A percentile compares a stretch with the other conserved stretches of the same genome.
These are phyloP conservation scores for Nasonovia ribisnigri DNA, from an alignment of 2,888 invertebrate genomes.

Conservation along the genomic window DNA sequence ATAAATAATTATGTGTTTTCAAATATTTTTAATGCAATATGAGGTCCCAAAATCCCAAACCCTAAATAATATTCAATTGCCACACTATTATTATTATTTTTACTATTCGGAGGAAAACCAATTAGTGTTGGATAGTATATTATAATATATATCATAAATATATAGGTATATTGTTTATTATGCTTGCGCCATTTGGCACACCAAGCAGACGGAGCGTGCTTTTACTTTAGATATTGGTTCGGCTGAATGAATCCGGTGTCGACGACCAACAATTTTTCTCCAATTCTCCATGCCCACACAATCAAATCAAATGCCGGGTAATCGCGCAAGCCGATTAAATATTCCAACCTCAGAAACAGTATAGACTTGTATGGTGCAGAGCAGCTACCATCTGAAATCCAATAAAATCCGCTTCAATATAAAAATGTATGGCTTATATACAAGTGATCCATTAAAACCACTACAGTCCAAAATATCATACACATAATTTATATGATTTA, in stretches of 20 bases:
- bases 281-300: constrained; percentile 57
- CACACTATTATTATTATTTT: background rate
- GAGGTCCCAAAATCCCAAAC: background rate
- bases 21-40: background rate
- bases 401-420: background rate
- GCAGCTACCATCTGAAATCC: constrained; percentile 34
- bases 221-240: constrained; percentile 38
- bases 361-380: constrained; percentile 25
- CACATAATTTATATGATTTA: background rate
- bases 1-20: background rate
- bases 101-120: background rate
- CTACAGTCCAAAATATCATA: background rate
- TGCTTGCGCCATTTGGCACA: background rate
- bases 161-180: background rate
- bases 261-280: constrained; percentile 45
- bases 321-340: constrained; percentile 58
- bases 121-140: background rate
- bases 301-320: constrained; percentile 51
- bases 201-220: background rate
- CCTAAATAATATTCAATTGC: background rate
- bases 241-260: constrained; percentile 50
- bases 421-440: background rate
- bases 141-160: background rate
- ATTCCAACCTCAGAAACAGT: constrained; percentile 23
- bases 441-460: background rate